Evolutionary conservation across 2,888 invertebrate genomes (phyloP).

Genomic region (Megalurothrips usitatus): DNA sequence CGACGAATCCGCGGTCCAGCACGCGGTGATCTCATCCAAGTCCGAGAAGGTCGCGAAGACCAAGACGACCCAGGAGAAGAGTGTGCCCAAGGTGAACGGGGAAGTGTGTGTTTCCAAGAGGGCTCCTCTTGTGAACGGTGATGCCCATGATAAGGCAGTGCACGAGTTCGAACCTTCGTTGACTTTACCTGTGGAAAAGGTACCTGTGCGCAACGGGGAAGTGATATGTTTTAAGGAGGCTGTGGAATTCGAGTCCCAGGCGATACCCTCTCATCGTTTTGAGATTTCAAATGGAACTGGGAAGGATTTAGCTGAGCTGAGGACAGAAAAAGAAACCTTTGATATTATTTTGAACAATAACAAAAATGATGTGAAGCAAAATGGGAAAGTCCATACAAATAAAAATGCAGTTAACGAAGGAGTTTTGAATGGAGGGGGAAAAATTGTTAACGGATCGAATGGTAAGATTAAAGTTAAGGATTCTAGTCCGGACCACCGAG

Average conservation of each 20-base stretch:
- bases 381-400: not conserved
- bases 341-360: not conserved
- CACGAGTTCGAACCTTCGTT: not conserved
- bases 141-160: not conserved
- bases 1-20: too few species aligned
- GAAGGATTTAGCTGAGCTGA: not conserved
- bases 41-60: not conserved
- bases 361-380: not conserved
- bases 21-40: not conserved
- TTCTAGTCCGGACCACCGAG: constrained; percentile 1
- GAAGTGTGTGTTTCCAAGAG: not conserved
- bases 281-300: not conserved
- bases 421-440: not conserved
- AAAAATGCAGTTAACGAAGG: not conserved
- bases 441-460: not conserved
- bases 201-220: constrained; percentile 3
- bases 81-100: not conserved
- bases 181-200: constrained; percentile 15
- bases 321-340: not conserved
- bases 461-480: not conserved
- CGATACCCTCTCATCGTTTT: not conserved
- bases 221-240: constrained; percentile 5
- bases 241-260: not conserved
- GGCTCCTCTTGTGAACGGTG: not conserved
- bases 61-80: not conserved